A percentile compares a stretch with the other conserved stretches of the same genome.
Evolutionary conservation across 2,888 invertebrate species (phyloP).

Genomic region (Drosophila suboccidentalis): DNA sequence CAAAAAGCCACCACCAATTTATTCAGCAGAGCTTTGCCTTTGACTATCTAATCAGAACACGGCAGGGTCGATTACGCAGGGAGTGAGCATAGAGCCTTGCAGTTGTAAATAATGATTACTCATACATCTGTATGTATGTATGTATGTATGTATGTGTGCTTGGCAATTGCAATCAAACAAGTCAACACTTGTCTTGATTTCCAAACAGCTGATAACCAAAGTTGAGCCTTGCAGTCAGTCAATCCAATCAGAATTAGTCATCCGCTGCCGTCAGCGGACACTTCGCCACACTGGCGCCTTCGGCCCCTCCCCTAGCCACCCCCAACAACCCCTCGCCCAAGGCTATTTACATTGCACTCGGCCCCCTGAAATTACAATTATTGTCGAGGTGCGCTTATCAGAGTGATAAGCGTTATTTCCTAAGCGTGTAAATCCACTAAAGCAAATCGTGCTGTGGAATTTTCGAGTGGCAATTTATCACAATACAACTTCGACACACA

Average conservation of each 20-base stretch:
- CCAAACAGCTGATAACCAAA: slow-evolving; percentile 71
- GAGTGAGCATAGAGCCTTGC: slow-evolving; percentile 37
- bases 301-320: neutral
- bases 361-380: slow-evolving; percentile 24
- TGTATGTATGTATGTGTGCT: neutral
- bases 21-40: slow-evolving; percentile 15
- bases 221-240: slow-evolving; percentile 50
- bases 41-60: slow-evolving; percentile 42
- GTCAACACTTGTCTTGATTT: slow-evolving; percentile 76
- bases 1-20: slow-evolving; percentile 3
- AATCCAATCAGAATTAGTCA: slow-evolving; percentile 46
- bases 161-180: slow-evolving; percentile 35
- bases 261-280: slow-evolving; percentile 37
- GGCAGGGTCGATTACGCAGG: slow-evolving; percentile 5
- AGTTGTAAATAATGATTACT: slow-evolving; percentile 75
- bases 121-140: slow-evolving; percentile 30
- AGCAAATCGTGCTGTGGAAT: slow-evolving; percentile 36
- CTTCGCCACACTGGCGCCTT: slow-evolving; percentile 40
- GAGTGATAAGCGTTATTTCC: slow-evolving; percentile 10
- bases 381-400: slow-evolving; percentile 38
- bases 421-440: slow-evolving; percentile 33
- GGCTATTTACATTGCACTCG: slow-evolving; percentile 37
- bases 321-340: neutral
- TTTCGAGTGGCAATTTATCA: slow-evolving; percentile 51
- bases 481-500: slow-evolving; percentile 14